Percentiles rank a stretch among this genome's conserved stretches.
Conservation (phyloP, 2,888 invertebrate species). For the Abscondita cerata region DNA sequence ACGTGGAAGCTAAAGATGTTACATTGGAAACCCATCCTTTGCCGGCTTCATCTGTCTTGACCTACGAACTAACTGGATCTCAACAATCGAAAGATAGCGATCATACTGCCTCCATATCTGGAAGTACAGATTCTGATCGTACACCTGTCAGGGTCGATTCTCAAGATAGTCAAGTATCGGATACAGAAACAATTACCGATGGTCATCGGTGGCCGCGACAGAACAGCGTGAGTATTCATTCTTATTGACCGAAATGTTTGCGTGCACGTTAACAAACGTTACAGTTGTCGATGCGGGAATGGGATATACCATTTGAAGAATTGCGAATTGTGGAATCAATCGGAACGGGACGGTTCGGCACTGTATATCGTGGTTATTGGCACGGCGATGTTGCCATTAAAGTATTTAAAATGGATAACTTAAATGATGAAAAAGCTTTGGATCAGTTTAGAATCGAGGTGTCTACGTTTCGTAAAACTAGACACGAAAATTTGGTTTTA, state of each 20-base stretch:
- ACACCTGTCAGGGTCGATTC: slow-evolving; percentile 81
- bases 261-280: too few relatives aligned
- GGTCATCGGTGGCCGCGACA: slow-evolving; percentile 76
- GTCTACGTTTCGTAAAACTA: slow-evolving; percentile 94
- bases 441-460: slow-evolving; percentile 97
- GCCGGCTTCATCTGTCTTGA: slow-evolving; percentile 48
- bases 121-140: slow-evolving; percentile 80
- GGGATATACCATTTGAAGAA: slow-evolving; percentile 99
- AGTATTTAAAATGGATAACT: slow-evolving; percentile 89
- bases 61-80: slow-evolving; percentile 62
- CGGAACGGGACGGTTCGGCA: slow-evolving; percentile 92
- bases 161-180: slow-evolving; percentile 80
- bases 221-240: slow-evolving; percentile 72
- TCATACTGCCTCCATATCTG: slow-evolving; percentile 74
- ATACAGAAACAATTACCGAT: slow-evolving; percentile 64
- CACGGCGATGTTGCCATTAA: slow-evolving; percentile 98
- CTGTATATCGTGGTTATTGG: slow-evolving; percentile 95
- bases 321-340: slow-evolving; percentile 85
- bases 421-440: slow-evolving; percentile 86
- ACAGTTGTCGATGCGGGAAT: slow-evolving; percentile 89
- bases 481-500: slow-evolving; percentile 97
- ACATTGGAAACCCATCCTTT: slow-evolving; percentile 63
- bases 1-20: slow-evolving; percentile 59
- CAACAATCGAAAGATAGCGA: slow-evolving; percentile 74
- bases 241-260: slow-evolving; percentile 7